Conservation (phyloP, 2,797 vertebrate genomes). For the Eptatretus atami region DNA sequence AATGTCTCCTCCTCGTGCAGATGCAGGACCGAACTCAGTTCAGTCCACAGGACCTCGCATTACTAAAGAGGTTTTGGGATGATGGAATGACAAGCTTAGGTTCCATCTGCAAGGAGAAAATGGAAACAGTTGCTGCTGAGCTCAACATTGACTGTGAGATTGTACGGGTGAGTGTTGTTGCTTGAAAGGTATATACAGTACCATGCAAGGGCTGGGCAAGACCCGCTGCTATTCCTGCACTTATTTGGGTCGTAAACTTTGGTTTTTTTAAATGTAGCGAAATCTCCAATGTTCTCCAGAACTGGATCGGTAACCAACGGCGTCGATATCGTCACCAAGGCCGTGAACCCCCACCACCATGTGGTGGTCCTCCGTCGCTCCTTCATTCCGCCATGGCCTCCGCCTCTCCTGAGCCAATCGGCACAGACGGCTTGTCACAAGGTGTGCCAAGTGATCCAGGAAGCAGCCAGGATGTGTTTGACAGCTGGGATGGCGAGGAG, state of each 20-base stretch:
- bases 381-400: slow-evolving; percentile 16
- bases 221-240: not conserved
- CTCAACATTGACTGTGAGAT: slow-evolving; percentile 92
- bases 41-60: slow-evolving; percentile 55
- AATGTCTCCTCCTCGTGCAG: slow-evolving; percentile 16
- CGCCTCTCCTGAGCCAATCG: too few relatives aligned
- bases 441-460: too few relatives aligned
- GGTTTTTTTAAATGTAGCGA: not conserved
- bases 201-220: not conserved
- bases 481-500: not conserved
- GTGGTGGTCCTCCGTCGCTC: slow-evolving; percentile 67
- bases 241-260: not conserved
- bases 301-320: slow-evolving; percentile 94
- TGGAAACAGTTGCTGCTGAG: slow-evolving; percentile 56
- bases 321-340: slow-evolving; percentile 93
- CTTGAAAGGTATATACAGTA: not conserved
- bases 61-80: slow-evolving; percentile 91
- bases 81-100: slow-evolving; percentile 94
- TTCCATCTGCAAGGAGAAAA: slow-evolving; percentile 87
- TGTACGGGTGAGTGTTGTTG: slow-evolving; percentile 48
- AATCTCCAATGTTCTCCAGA: slow-evolving; percentile 25
- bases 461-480: not conserved
- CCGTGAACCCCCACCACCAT: slow-evolving; percentile 76
- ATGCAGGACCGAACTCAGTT: slow-evolving; percentile 91
- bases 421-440: too few relatives aligned